These are phyloP conservation scores for Erebia ligea DNA, from an alignment of 2,888 invertebrate genomes.

Conservation along the genomic window DNA sequence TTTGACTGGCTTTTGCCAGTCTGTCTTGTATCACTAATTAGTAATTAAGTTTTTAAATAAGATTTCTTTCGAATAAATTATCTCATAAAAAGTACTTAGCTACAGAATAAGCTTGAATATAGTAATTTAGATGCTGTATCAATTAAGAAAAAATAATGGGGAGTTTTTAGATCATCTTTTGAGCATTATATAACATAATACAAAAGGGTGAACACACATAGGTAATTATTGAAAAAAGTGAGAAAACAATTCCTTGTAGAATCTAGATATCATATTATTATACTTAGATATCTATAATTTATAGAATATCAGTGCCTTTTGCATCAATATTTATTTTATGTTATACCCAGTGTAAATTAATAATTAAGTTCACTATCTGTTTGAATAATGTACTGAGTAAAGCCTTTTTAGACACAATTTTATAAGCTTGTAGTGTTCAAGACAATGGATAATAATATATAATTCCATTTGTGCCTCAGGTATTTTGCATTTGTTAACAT, in stretches of 20 bases:
- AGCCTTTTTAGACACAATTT: not conserved
- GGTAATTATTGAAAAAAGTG: not conserved
- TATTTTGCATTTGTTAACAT: constrained; percentile 14
- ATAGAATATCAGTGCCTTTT: constrained; percentile 13
- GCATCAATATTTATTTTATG: not conserved
- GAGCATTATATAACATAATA: not conserved
- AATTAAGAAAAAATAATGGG: too few species aligned
- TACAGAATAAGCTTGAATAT: not conserved
- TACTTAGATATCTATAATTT: not conserved
- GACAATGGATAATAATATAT: not conserved
- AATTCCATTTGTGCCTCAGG: not conserved
- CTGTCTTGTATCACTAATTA: constrained; percentile 24
- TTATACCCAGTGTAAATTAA: constrained; percentile 3
- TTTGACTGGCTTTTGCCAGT: constrained; percentile 24
- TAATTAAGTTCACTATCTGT: not conserved
- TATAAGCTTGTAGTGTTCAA: not conserved
- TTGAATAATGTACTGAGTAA: constrained; percentile 1
- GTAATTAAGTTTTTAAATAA: constrained; percentile 27
- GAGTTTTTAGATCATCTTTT: too few species aligned
- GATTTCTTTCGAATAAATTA: constrained; percentile 18
- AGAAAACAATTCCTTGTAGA: not conserved
- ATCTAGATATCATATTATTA: too few species aligned
- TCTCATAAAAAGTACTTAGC: constrained; percentile 10
- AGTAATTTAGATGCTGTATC: too few species aligned
- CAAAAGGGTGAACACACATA: not conserved